Evolutionary conservation across 2,888 invertebrate genomes (phyloP).

Genomic region (Leucophenga maculata): DNA sequence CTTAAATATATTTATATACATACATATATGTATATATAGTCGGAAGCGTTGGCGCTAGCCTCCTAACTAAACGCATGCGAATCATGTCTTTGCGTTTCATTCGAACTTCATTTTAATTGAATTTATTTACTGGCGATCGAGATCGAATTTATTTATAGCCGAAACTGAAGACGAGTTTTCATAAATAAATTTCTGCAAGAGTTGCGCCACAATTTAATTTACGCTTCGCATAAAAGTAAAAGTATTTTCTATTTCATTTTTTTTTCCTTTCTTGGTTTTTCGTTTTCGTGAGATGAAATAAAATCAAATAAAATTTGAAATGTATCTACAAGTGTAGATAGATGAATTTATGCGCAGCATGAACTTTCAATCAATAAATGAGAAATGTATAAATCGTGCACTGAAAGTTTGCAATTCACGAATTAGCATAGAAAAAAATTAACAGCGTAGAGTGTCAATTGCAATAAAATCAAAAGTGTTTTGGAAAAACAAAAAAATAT

Average conservation of each 20-base stretch:
- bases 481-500: too few species aligned
- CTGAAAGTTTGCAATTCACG: neutral
- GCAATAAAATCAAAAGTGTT: neutral
- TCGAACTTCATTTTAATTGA: too few species aligned
- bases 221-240: slow-evolving; percentile 9
- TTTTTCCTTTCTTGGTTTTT: slow-evolving; percentile 7
- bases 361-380: neutral
- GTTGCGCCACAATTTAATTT: neutral
- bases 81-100: slow-evolving; percentile 4
- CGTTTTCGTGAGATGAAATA: slow-evolving; percentile 8
- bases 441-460: neutral
- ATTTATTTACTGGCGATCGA: too few species aligned
- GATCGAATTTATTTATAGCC: slow-evolving; percentile 4
- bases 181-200: slow-evolving; percentile 1
- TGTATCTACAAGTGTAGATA: slow-evolving; percentile 33
- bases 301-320: slow-evolving; percentile 32
- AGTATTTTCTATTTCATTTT: slow-evolving; percentile 1
- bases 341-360: too few species aligned
- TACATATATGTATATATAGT: neutral
- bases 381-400: neutral
- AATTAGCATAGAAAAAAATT: slow-evolving; percentile 6
- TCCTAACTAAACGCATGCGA: neutral
- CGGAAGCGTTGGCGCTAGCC: too few species aligned
- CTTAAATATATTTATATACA: neutral
- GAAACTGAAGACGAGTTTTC: neutral